Conservation (phyloP, 2,888 invertebrate genomes). For the Lysandra bellargus region DNA sequence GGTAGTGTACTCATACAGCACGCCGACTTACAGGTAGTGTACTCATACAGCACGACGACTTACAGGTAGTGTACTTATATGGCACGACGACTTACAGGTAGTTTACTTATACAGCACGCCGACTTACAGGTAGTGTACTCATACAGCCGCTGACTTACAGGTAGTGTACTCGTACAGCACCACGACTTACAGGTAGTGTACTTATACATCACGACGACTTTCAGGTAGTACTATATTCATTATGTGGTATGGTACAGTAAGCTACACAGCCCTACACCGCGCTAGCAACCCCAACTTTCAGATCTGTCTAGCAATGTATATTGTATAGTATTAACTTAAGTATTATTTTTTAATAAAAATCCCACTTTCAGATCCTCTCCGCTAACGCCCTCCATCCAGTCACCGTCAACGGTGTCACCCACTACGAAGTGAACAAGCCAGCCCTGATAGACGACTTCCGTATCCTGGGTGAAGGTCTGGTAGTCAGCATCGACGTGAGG, state of each 20-base stretch:
- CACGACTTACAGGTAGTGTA: slow-evolving; percentile 52
- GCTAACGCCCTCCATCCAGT: slow-evolving; percentile 79
- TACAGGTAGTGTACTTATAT: no score
- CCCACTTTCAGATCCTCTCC: slow-evolving; percentile 70
- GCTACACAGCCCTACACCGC: no score
- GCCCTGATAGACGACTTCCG: slow-evolving; percentile 87
- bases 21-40: slow-evolving; percentile 52
- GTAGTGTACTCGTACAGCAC: slow-evolving; percentile 43
- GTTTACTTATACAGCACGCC: no score
- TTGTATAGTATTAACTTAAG: slow-evolving; percentile 37
- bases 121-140: no score
- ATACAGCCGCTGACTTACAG: slow-evolving; percentile 52
- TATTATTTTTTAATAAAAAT: background rate
- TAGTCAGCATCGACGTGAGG: slow-evolving; percentile 74
- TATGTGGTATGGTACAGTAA: no score
- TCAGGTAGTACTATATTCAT: no score
- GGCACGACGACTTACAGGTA: no score
- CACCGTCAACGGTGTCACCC: slow-evolving; percentile 57
- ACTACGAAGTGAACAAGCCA: slow-evolving; percentile 82
- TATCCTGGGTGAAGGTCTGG: slow-evolving; percentile 84
- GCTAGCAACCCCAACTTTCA: no score
- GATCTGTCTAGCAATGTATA: slow-evolving; percentile 8
- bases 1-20: slow-evolving; percentile 40
- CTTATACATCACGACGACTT: no score
- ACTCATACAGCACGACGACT: slow-evolving; percentile 58